These are phyloP conservation scores for Euplexia lucipara DNA, from an alignment of 2,888 invertebrate species.

Conservation along the genomic window DNA sequence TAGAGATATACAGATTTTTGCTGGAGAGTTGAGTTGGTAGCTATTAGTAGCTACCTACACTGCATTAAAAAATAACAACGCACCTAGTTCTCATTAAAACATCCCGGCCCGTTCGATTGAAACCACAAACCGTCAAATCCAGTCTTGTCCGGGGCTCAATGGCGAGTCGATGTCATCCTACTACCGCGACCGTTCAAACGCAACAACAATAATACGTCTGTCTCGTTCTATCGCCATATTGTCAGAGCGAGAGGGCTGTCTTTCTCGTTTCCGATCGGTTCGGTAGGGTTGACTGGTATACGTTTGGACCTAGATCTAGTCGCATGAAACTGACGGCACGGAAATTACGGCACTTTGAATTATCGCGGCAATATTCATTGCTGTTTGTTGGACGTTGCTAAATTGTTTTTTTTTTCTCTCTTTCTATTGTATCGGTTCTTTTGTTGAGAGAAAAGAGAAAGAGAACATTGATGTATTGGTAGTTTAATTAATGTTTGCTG, in stretches of 20 bases:
- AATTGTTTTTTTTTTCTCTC: conserved; percentile 54
- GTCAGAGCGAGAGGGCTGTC: conserved; percentile 26
- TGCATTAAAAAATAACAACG: conserved; percentile 41
- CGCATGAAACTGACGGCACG: conserved; percentile 71
- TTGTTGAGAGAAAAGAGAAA: conserved; percentile 28
- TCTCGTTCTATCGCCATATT: conserved; percentile 48
- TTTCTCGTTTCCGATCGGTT: conserved; percentile 44
- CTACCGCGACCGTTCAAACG: conserved; percentile 45
- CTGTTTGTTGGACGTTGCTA: conserved; percentile 64
- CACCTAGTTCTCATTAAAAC: conserved; percentile 64
- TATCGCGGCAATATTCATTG: conserved; percentile 70
- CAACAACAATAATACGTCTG: conserved; percentile 50
- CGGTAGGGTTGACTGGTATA: conserved; percentile 59
- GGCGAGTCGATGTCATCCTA: conserved; percentile 63
- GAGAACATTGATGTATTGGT: conserved; percentile 22
- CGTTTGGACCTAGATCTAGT: conserved; percentile 66
- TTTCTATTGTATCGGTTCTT: conserved; percentile 30
- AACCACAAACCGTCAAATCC: conserved; percentile 71
- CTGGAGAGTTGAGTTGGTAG: no score
- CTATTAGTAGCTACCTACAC: no score
- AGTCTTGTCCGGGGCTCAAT: conserved; percentile 66
- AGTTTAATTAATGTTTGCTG: conserved; percentile 35
- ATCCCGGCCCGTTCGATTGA: conserved; percentile 57
- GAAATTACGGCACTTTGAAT: conserved; percentile 73
- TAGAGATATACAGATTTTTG: no score